Conservation (phyloP, 2,797 vertebrate species). For the Periophthalmus magnuspinnatus region DNA sequence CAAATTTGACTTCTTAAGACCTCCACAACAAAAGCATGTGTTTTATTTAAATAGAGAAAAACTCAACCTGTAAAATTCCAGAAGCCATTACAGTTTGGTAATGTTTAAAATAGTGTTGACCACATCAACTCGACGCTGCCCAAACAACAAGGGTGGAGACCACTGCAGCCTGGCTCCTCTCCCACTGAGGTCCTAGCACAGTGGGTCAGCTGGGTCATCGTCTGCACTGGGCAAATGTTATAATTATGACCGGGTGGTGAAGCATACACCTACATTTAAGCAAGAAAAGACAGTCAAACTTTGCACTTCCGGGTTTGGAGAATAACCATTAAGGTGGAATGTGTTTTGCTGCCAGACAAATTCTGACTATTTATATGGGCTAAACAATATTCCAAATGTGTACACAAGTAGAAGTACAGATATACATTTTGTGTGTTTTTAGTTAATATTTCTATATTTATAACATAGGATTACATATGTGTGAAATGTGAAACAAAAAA, state of each 20-base stretch:
- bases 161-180: constrained; percentile 9
- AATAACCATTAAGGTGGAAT: constrained; percentile 9
- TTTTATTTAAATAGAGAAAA: background rate
- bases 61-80: background rate
- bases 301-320: constrained; percentile 12
- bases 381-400: background rate
- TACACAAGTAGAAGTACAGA: background rate
- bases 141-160: constrained; percentile 9
- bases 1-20: background rate
- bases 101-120: constrained; percentile 14
- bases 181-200: constrained; percentile 31
- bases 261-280: constrained; percentile 20
- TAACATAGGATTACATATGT: no score
- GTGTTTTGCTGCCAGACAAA: background rate
- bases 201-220: constrained; percentile 42
- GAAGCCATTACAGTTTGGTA: constrained; percentile 9
- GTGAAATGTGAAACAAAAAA: no score
- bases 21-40: background rate
- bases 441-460: no score
- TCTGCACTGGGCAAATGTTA: constrained; percentile 28
- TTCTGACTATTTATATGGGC: background rate
- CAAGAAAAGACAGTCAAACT: constrained; percentile 21
- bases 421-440: no score
- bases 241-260: constrained; percentile 30
- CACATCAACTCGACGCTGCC: constrained; percentile 13